Conservation (phyloP, 2,797 vertebrate species). For the Cottoperca gobio region DNA sequence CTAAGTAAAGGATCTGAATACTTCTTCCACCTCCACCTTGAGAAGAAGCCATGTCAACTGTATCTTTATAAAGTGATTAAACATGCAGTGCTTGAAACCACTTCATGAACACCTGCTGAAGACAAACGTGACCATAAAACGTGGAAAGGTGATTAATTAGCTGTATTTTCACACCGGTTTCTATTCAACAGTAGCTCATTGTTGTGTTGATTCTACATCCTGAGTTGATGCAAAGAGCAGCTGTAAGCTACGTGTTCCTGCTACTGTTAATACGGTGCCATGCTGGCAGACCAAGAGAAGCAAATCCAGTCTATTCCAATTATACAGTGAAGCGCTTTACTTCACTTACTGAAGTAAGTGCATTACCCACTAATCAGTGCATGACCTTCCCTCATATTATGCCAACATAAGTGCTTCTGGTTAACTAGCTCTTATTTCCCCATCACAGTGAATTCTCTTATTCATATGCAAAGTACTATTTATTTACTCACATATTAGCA, state of each 20-base stretch:
- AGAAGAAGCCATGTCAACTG: not conserved
- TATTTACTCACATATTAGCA: conserved; percentile 12
- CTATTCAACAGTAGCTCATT: conserved; percentile 54
- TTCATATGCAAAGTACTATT: conserved; percentile 35
- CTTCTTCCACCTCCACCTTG: not conserved
- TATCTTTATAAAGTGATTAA: not conserved
- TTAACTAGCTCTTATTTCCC: conserved; percentile 57
- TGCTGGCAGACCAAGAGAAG: conserved; percentile 64
- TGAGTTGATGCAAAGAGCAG: conserved; percentile 66
- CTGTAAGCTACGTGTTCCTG: conserved; percentile 69
- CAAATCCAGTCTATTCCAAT: conserved; percentile 77
- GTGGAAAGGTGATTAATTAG: conserved; percentile 4
- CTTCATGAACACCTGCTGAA: not conserved
- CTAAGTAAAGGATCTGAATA: not conserved
- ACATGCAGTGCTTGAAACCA: not conserved
- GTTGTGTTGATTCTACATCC: conserved; percentile 48
- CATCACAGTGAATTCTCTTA: conserved; percentile 22
- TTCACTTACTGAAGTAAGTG: conserved; percentile 75
- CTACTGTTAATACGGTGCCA: conserved; percentile 55
- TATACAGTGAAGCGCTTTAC: conserved; percentile 75
- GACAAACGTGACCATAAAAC: conserved; percentile 3
- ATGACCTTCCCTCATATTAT: conserved; percentile 57
- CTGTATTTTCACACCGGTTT: conserved; percentile 17
- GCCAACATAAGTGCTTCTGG: conserved; percentile 53
- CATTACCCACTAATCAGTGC: conserved; percentile 82